Evolutionary conservation across 2,797 vertebrate genomes (phyloP), one percentile per base, ranked within the genome.

Genomic region (Rallus crepitans): DNA sequence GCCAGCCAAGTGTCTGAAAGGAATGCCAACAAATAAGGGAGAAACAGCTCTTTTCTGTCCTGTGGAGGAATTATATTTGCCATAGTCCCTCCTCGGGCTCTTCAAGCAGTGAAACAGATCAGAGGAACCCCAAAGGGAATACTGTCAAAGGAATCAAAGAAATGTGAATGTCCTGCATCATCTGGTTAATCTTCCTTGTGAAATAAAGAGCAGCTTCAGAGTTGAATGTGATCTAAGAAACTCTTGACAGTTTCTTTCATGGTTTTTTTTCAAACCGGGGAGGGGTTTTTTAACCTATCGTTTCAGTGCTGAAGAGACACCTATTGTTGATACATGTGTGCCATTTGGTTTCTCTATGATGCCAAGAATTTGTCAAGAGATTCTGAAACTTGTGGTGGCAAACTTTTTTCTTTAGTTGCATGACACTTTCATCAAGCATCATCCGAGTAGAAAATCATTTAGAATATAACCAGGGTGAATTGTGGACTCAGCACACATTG

Each of bases 171-270:
- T 92, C 75, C 90, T 94, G 78, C 94, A 92, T 93, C 93, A 89
- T 92, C 73, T 92, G 21, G 90, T 84, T 96, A 94, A 94, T 95
- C 88, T 92, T 89, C 78, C 64, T 82, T 92, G 75, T 89, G 64
- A 92, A 92, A 87, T 85, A 80, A 77, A 94, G 75, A 80, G 25
- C 64, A 61, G 7, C 60, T 91, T 93, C 90, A 95, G 71, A 85
- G 78, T 6, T 73, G 59, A 93, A 92, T 89, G 82, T 90, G 78
- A 96, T 92, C 78, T 78, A 89, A 69, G 82, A 89, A 87, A 82
- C 39, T 86, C 69, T 82, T 68, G 68, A 85, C 35, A 71, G 52
- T 88, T 94, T 91, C 85, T 96, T 93, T 91, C 72, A 90, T 86
- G 16, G 10, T 11, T 42, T 42, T 83, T 95, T 95, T 89, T 91